Evolutionary conservation across 2,797 vertebrate species (phyloP), one percentile per base, ranked within the genome.

Genomic region (Acestrorhynchus altus): DNA sequence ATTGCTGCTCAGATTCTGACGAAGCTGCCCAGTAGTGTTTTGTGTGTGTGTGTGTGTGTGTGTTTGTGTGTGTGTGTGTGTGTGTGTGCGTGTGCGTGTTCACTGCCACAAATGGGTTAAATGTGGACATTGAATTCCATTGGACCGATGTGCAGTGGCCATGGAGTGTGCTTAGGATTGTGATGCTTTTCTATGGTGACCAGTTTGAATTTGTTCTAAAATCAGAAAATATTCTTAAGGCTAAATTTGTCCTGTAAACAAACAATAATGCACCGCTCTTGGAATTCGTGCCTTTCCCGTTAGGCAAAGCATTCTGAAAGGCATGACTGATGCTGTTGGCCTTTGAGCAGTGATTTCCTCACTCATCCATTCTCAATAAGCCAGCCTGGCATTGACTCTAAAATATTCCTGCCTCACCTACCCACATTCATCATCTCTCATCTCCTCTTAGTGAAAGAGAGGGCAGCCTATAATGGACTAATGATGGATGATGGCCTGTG

Each of bases 401-500:
- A 67, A 26, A 61, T 47, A 59, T n/a, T 47, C 51, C 57, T 16
- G 12, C 77, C 24, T 3, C 69, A 83, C 59, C 66, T 77, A 85
- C 84, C 57, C 78, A 77, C 86, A 84, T 83, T 60, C 72, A 57
- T 80, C 82, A 78, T 83, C 86, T 83, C 80, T 84, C 85, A 73
- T 88, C 85, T 84, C 82, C 89, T 81, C 76, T 82, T 76, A 63
- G 67, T 77, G 83, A 35, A 13, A 42, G 72, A 63, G 78, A 82
- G 80, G 57, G 46, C 31, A 20, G 54, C 26, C 39, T 22, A 18
- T 67, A 67, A 57, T 76, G 64, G 63, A 57, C 39, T 76, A 76
- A 31, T 76, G 64, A 68, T 76, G 74, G 74, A 67, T 76, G 49
- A 64, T 64, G 20, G n/a, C 61, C 40, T 44, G 20, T 64, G 61